Conservation (phyloP, 2,797 vertebrate species). For the Phrynocephalus vlangalii region DNA sequence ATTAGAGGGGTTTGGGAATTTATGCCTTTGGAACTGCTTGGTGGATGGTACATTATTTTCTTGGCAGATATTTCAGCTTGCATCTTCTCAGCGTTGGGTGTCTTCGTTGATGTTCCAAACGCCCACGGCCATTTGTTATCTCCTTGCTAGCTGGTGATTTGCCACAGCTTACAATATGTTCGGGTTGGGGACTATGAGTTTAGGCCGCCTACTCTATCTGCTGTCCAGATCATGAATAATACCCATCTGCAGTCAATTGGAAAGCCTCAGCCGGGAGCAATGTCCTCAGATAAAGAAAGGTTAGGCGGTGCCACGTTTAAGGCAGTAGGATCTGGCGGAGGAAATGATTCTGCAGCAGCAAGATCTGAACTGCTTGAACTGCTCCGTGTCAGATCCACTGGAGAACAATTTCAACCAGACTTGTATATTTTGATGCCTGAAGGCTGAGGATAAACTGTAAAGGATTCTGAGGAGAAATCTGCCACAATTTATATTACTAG, state of each 20-base stretch:
- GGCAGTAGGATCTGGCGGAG: slow-evolving; percentile 5
- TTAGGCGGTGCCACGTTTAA: background rate
- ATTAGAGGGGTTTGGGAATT: background rate
- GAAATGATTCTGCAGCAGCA: background rate
- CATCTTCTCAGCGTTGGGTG: background rate
- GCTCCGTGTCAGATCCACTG: background rate
- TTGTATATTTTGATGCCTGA: background rate
- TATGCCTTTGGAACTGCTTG: background rate
- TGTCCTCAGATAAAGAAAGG: slow-evolving; percentile 17
- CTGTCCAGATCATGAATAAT: slow-evolving; percentile 22
- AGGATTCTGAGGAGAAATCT: background rate
- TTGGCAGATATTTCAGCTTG: background rate
- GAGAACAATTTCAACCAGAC: slow-evolving; percentile 1
- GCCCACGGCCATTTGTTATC: background rate
- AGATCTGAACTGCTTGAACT: background rate
- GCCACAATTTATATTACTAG: background rate
- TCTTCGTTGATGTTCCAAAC: background rate
- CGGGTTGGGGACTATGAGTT: background rate
- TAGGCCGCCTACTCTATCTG: slow-evolving; percentile 8
- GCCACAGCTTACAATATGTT: slow-evolving; percentile 6
- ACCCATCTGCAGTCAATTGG: slow-evolving; percentile 20
- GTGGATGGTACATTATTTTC: background rate
- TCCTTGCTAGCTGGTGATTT: background rate
- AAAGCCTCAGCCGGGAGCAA: slow-evolving; percentile 20
- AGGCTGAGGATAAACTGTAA: background rate